Conservation (phyloP, 35 echinoderm and acorn worm species). For the Eucidaris tribuloides region DNA sequence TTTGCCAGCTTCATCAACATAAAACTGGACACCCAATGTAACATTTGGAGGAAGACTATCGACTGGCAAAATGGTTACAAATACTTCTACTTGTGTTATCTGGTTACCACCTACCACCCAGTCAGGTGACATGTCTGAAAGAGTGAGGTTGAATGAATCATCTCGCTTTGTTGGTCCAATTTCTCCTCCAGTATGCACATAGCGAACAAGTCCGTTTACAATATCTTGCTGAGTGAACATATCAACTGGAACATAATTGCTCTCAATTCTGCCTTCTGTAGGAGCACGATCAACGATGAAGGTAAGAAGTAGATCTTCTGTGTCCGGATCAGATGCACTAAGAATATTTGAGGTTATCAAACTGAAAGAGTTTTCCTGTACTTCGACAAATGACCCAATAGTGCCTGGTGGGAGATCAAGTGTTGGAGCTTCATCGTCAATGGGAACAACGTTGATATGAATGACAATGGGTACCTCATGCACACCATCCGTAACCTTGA, state of each 20-base stretch:
- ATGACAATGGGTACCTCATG: conserved; percentile 85
- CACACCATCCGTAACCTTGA: conserved; percentile 92
- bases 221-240: conserved; percentile 93
- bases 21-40: conserved; percentile 40
- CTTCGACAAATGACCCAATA: conserved; percentile 86
- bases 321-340: conserved; percentile 99
- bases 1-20: conserved; percentile 83
- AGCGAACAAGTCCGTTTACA: conserved; percentile 87
- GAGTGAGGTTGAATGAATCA: conserved; percentile 90
- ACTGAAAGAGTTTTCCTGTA: conserved; percentile 73
- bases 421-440: conserved; percentile 97
- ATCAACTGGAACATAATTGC: conserved; percentile 50
- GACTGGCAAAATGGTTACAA: conserved; percentile 91
- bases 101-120: conserved; percentile 77
- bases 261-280: conserved; percentile 70
- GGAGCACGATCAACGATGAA: conserved; percentile 74
- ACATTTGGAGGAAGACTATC: conserved; percentile 84
- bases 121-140: conserved; percentile 98
- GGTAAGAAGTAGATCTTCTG: conserved; percentile 87
- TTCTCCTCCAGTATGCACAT: conserved; percentile 91
- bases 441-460: conserved; percentile 48
- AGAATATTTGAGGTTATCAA: conserved; percentile 92
- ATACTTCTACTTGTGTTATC: conserved; percentile 90
- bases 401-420: conserved; percentile 82
- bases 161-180: conserved; percentile 80